These are phyloP conservation scores for Drosophila lowei DNA, from an alignment of 1,140 invertebrate species.

Conservation along the genomic window DNA sequence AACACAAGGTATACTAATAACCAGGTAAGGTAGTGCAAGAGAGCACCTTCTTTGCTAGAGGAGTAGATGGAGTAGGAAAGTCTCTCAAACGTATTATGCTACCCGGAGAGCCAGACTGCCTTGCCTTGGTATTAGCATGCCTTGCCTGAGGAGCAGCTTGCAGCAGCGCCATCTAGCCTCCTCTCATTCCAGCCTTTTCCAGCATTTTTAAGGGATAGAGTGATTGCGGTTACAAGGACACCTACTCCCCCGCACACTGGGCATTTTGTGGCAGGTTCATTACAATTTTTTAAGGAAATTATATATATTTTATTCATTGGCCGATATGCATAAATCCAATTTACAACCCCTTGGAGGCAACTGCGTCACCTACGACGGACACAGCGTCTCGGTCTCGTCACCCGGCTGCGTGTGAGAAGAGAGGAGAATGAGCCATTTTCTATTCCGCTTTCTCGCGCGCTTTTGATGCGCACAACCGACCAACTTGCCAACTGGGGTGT, in stretches of 20 bases:
- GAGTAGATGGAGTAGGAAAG: too few species aligned
- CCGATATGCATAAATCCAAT: conserved; percentile 59
- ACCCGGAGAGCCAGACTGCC: too few species aligned
- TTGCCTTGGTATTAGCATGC: too few species aligned
- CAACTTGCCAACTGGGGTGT: conserved; percentile 3
- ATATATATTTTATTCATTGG: conserved; percentile 29
- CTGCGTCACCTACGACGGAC: conserved; percentile 24
- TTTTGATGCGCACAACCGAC: conserved; percentile 40
- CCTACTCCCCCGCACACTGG: conserved; percentile 29
- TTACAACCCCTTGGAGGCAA: conserved; percentile 40
- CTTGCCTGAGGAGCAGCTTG: conserved; percentile 3
- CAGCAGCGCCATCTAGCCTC: background rate
- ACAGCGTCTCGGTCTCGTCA: background rate
- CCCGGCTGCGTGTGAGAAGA: conserved; percentile 2
- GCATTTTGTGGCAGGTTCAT: conserved; percentile 18
- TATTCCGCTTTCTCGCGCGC: conserved; percentile 49
- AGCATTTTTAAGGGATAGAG: background rate
- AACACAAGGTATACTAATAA: too few species aligned
- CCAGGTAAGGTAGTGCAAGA: too few species aligned
- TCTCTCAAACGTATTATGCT: too few species aligned
- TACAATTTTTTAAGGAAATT: conserved; percentile 23
- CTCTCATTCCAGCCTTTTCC: background rate
- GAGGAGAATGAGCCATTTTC: conserved; percentile 28
- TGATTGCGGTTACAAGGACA: background rate
- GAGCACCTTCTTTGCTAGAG: too few species aligned